Base-by-base conservation (phyloP, 2,888 invertebrate species). In the Philopedon plagiatum region DNA sequence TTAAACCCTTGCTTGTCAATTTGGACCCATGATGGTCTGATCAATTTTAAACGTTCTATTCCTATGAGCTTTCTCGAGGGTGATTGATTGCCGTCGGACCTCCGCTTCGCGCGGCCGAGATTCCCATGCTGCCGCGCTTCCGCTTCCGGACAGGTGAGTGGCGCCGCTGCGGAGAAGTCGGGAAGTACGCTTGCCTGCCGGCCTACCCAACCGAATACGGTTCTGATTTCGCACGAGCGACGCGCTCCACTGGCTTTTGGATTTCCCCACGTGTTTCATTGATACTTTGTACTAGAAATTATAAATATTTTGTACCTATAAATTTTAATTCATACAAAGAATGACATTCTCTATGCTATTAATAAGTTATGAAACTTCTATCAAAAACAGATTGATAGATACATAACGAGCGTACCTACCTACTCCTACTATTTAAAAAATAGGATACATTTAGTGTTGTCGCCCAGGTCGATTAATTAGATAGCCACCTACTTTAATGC, bases 61-160 rank as follows among this genome's bases (percentile, higher is more conserved):
- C 9, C 11, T 29, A 18, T 34, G 19, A 15, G 37, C 34, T 29
- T 62, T 44, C 44, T 62, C 44, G 63, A 61, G 46, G 46, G 65
- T 65, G 65, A 65, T 65, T 65, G 65, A 65, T 57, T 46, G 56
- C 54, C 37, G 44, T 29, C 63, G 62, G 70, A 70, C 57, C 57
- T 70, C 11, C 62, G 70, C 46, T 70, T 54, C 70, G 67, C 73
- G 65, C 57, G 63, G 46, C 65, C 67, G 78, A 82, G 83, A 83
- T 83, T 83, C 83, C 81, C 83, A 83, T 83, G 80, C 79, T 78
- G 82, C 81, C 82, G 79, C 82, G 83, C 81, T 85, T 85, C 85
- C 85, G 84, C 83, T 85, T 85, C 84, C 84, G 84, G 83, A 79
- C 85, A 85, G 85, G 85, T 85, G 85, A 84, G 79, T 79, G 77